Base-by-base conservation (phyloP, 2,797 vertebrate genomes). In the Hozukius guyotensis region DNA sequence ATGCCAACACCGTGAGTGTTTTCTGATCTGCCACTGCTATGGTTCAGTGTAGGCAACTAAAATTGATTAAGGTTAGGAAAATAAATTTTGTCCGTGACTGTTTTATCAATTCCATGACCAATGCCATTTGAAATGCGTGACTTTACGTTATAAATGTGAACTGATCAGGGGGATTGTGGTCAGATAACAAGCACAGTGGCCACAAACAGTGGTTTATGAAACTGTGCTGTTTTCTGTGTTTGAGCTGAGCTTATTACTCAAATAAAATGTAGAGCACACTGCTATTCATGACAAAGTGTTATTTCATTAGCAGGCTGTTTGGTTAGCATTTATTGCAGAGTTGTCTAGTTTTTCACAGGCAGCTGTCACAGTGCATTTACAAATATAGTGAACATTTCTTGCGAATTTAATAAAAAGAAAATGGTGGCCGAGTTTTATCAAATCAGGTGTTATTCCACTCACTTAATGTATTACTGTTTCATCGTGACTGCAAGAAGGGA, bases 281-380 rank as follows among this genome's bases (percentile, higher is more conserved):
- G 49, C 49, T 52, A 4, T 52, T 52, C 46, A 49, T 34, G 20
- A 69, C 64, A 67, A 62, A 2, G 20, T 62, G 29, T 66, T 67
- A 18, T 78, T 75, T 68, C 72, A 87, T 52, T 11, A 42, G 14
- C 71, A 56, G 38, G 55, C 24, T 71, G 20, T 46, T 68, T 31
- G 14, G 8, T 65, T 49, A 63, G 25, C 31, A 59, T 49, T 71
- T 72, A 75, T 68, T 67, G 25, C 42, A 82, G n/a, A 25, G 46
- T 42, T 42, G 38, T 63, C 12, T 34, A 22, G 27, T 69, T 80
- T 20, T 67, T 69, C 22, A 72, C 29, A 56, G n/a, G 16, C 29
- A 61, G 38, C 38, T 34, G 32, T 64, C 31, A 72, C 46, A 62
- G n/a, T 55, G n/a, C 9, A 82, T 32, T 56, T 75, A 77, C 25